Base-by-base conservation (phyloP, 2,113 vertebrate species). In the Aegotheles bennettii region DNA sequence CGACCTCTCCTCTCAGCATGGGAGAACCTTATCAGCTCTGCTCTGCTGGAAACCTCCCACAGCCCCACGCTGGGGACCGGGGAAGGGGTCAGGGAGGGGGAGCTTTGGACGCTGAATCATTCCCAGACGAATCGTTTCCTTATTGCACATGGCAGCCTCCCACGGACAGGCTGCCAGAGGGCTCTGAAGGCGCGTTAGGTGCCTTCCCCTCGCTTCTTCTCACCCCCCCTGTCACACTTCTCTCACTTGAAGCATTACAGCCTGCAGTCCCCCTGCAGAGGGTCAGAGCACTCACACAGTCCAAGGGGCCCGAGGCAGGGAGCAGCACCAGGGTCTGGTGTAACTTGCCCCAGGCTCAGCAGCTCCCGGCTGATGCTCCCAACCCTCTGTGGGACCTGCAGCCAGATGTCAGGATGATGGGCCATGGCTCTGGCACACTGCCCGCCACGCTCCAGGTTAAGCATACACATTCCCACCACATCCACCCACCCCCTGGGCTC, bases 131-230 rank as follows among this genome's bases (percentile, higher is more conserved):
- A 94, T 96, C 50, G 23, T 92, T 97, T 95, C 94, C 94, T 96
- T 96, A 94, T 97, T 97, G 87, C 83, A 95, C 84, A 80, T 90
- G 93, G 96, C 95, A 97, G 95, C 94, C 95, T 97, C 96, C 95
- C 90, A 94, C 63, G 9, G 92, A 94, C 15, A 6, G 56, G 50
- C 56, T 95, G 96, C 95, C 95, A 94, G 82, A 95, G 95, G 82
- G 94, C 40, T 93, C 94, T 89, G 61, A 87, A 91, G 90, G 91
- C 9, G 8, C 75, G 81, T 91, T 95, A 96, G 78, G 77, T 92
- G 91, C 96, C 89, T 95, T 95, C 87, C 84, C 91, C 90, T 93
- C 25, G 43, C 92, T 90, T 50, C 70, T 80, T 67, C 80, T 73
- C 70, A 78, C 92, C 70, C 90, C 83, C 42, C 43, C 35, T 6